Evolutionary conservation across 1,140 invertebrate species (phyloP).

Genomic region (Vanessa tameamea): DNA sequence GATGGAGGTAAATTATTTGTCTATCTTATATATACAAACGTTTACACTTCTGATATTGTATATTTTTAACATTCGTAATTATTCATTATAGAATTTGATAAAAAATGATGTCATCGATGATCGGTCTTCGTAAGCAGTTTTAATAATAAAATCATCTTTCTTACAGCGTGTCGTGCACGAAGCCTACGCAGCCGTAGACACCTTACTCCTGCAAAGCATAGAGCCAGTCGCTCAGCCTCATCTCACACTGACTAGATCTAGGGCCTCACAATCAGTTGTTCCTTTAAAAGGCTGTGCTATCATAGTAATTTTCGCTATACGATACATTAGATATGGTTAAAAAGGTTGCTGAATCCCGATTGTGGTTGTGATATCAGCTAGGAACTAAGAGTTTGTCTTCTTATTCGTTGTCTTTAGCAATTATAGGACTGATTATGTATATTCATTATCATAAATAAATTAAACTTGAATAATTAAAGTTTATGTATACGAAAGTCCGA

Average conservation of each 20-base stretch:
- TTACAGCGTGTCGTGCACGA: conserved; percentile 69
- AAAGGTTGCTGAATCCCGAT: neutral
- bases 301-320: conserved; percentile 3
- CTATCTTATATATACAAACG: neutral
- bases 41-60: too few species aligned
- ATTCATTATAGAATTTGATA: too few species aligned
- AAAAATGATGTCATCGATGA: too few species aligned
- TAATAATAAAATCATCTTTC: neutral
- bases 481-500: neutral
- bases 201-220: conserved; percentile 56
- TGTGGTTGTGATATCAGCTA: neutral
- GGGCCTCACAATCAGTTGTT: neutral
- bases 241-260: conserved; percentile 42
- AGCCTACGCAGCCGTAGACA: conserved; percentile 65
- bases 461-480: too few species aligned
- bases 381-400: neutral
- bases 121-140: too few species aligned
- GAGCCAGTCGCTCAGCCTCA: conserved; percentile 38
- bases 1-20: conserved; percentile 50
- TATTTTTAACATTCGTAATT: too few species aligned
- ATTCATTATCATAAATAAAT: too few species aligned
- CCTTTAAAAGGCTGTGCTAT: neutral
- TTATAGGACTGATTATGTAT: too few species aligned
- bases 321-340: conserved; percentile 1
- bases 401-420: neutral